Percentiles rank a stretch among this genome's conserved stretches.
These are phyloP conservation scores for Polyommatus iphigenia DNA, from an alignment of 2,888 invertebrate species.

Conservation along the genomic window DNA sequence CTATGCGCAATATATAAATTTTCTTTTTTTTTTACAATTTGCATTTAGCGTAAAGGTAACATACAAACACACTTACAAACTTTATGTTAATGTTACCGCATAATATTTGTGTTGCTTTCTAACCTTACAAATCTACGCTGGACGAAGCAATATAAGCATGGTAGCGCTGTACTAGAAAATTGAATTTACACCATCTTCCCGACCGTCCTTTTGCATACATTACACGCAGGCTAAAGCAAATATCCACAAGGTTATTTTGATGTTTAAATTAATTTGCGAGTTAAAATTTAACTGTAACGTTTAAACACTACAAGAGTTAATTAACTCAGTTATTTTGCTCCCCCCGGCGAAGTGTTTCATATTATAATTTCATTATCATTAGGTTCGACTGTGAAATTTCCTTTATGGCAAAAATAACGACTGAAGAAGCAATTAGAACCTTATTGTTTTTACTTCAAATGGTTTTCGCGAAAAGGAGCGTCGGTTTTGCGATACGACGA, in stretches of 20 bases:
- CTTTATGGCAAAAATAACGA: slow-evolving; percentile 27
- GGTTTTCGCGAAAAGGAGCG: background rate
- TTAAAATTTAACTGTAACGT: slow-evolving; percentile 15
- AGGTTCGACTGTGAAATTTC: slow-evolving; percentile 14
- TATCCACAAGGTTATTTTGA: slow-evolving; percentile 9
- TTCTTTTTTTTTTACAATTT: too few species aligned
- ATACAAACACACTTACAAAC: too few species aligned
- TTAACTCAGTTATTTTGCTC: slow-evolving; percentile 24
- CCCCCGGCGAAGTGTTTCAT: slow-evolving; percentile 24
- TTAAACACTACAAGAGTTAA: slow-evolving; percentile 15
- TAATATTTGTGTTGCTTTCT: too few species aligned
- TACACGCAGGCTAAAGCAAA: background rate
- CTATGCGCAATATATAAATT: too few species aligned
- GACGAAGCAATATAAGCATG: slow-evolving; percentile 4
- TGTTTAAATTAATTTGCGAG: slow-evolving; percentile 25
- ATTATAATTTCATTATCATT: slow-evolving; percentile 29
- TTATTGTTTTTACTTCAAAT: slow-evolving; percentile 23
- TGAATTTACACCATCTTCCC: background rate
- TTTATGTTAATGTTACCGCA: too few species aligned
- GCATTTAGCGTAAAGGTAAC: too few species aligned
- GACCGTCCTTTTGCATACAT: background rate
- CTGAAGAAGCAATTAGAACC: slow-evolving; percentile 21
- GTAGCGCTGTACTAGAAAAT: slow-evolving; percentile 37
- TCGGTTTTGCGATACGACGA: background rate
- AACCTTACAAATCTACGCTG: background rate